Evolutionary conservation across 2,888 invertebrate genomes (phyloP), one percentile per base, ranked within the genome.

Genomic region (Polyommatus icarus): DNA sequence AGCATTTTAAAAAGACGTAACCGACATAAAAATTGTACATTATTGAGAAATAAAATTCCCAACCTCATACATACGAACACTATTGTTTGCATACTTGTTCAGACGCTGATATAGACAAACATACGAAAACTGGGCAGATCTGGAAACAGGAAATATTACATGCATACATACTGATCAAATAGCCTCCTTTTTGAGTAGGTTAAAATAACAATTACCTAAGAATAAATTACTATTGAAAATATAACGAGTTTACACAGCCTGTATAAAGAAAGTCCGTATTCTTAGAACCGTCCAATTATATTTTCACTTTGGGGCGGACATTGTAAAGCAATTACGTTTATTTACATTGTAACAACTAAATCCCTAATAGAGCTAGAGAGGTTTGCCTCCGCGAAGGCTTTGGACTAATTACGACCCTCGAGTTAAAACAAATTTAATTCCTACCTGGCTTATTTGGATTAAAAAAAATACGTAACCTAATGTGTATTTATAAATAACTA

Each of bases 211-310:
- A 12, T 3, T 12, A 46, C 46, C 12, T 50, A 12, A 50, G 46
- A 50, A 12, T 10, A 12, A 12, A 50, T 36, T 7, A 50, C 46
- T 50, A 12, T 3, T 50, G 0, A 46, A 15, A 54, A 15, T 54
- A 54, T 18, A 54, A 54, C 12, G 50, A 10, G 10, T 46, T 54
- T 54, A 54, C 50, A 15, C 15, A 54, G 50, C 0, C 18, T 54
- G n/a, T 59, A 59, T 20, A 61, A 0, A 24, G 61, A 61, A 61
- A 61, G 24, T 24, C 12, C 61, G 24, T 61, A 20, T 54, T 61
- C 61, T 61, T 61, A 61, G 12, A 61, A 61, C 24, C 24, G 61
- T 61, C 29, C 29, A 67, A 67, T 67, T 67, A 67, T 67, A 18
- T 24, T 59, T 12, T 61, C 61, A 3, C 61, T 61, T 67, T 18